Evolutionary conservation across 2,888 invertebrate genomes (phyloP), one percentile per base, ranked within the genome.

Genomic region (Epicampocera succincta): DNA sequence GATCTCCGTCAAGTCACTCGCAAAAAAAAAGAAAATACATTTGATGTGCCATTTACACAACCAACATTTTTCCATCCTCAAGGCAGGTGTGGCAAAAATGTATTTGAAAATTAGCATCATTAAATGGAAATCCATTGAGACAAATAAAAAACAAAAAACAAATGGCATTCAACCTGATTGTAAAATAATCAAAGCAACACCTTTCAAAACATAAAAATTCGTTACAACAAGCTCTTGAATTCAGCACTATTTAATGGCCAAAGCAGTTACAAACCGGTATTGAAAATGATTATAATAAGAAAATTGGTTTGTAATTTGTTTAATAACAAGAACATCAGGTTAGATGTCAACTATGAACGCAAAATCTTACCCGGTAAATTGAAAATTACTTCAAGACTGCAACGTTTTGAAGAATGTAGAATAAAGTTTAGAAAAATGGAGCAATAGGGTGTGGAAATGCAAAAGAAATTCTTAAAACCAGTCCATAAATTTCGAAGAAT

Each of bases 241-340:
- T 68, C 33, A 75, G 44, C 38, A 75, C 58, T 60, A 46, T 69
- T 15, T 19, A 58, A 12, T 15, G 17, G 12, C 11, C 19, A 19
- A 58, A 58, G 6, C 17, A 40, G 12, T 12, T 29, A n/a, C 13
- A 58, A 69, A 58, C 71, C 58, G 21, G 58, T 71, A 33, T 60
- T 44, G 25, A 25, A 17, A 29, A 44, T 54, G 42, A 44, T 2
- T 19, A 69, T 46, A 46, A 69, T 56, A 33, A 56, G 3, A 33
- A 54, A 68, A 29, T 68, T 56, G n/a, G 33, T 56, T 54, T 54
- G 33, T 54, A 11, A n/a, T 17, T 13, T 12, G 17, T 33, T 33
- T 54, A 33, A 56, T 46, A 40, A 69, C 21, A 33, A 46, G 19
- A 46, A 21, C 9, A 63, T 12, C 29, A 19, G 12, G 6, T 25